Evolutionary conservation across 2,113 vertebrate genomes (phyloP).

Genomic region (Oryzias melastigma): DNA sequence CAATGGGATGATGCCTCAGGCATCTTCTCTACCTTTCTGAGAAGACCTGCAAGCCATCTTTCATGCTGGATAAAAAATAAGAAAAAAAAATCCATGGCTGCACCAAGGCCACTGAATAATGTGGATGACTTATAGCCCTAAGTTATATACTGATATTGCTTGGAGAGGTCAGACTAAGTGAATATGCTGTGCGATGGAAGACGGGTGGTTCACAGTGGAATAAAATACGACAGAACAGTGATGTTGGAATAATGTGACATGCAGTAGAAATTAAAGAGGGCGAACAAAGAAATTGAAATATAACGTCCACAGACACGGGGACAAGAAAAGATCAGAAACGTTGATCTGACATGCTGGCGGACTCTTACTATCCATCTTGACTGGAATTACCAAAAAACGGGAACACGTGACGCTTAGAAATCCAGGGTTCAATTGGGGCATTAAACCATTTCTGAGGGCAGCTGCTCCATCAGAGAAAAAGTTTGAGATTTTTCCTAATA

Average conservation of each 20-base stretch:
- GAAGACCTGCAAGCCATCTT: slow-evolving; percentile 44
- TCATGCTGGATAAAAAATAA: slow-evolving; percentile 38
- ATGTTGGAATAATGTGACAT: neutral
- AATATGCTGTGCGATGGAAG: slow-evolving; percentile 28
- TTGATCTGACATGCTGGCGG: neutral
- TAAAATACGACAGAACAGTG: slow-evolving; percentile 24
- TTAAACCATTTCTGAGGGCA: too few species aligned
- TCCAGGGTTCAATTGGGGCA: too few species aligned
- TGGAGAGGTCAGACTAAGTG: slow-evolving; percentile 18
- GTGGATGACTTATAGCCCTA: slow-evolving; percentile 35
- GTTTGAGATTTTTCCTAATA: too few species aligned
- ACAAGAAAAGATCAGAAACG: slow-evolving; percentile 14
- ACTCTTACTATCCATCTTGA: too few species aligned
- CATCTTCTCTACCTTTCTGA: slow-evolving; percentile 35
- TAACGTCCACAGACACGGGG: neutral
- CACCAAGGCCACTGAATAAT: slow-evolving; percentile 53
- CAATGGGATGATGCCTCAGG: slow-evolving; percentile 50
- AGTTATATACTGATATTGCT: slow-evolving; percentile 32
- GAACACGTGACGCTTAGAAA: too few species aligned
- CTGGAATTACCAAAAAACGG: too few species aligned
- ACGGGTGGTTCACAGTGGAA: slow-evolving; percentile 26
- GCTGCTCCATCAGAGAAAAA: too few species aligned
- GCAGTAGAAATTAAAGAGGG: neutral
- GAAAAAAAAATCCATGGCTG: slow-evolving; percentile 39
- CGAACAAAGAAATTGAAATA: slow-evolving; percentile 1